Evolutionary conservation across 2,888 invertebrate genomes (phyloP).

Genomic region (Acrobasis consociella): DNA sequence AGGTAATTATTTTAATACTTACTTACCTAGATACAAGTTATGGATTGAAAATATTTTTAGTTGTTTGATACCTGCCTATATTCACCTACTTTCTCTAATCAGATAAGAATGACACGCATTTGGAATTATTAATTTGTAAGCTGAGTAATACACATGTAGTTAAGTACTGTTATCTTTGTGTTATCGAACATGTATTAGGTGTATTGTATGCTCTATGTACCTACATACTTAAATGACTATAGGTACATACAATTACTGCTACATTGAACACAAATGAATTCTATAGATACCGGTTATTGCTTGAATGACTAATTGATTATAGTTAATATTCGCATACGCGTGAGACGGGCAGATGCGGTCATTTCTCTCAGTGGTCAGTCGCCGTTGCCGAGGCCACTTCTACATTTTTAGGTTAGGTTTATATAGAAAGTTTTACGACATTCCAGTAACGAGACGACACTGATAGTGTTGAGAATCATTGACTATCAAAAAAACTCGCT

Average conservation of each 20-base stretch:
- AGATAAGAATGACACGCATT: no score
- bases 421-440: conserved; percentile 15
- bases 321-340: not conserved
- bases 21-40: no score
- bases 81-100: no score
- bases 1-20: no score
- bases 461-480: conserved; percentile 5
- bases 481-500: conserved; percentile 1
- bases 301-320: conserved; percentile 9
- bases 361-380: conserved; percentile 14
- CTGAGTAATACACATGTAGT: no score
- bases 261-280: not conserved
- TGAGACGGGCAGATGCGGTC: not conserved
- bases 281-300: conserved; percentile 13
- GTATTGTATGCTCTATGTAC: not conserved
- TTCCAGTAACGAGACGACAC: not conserved
- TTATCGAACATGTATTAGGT: not conserved
- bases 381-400: not conserved
- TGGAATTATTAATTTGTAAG: no score
- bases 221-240: not conserved
- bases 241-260: conserved; percentile 1
- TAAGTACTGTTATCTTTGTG: no score
- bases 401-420: conserved; percentile 15
- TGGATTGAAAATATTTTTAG: no score
- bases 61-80: no score